A percentile compares a stretch with the other conserved stretches of the same genome.
phyloP scores from a whole-genome alignment of 2,888 invertebrate genomes.

The Dryocosmus kuriphilus region DNA sequence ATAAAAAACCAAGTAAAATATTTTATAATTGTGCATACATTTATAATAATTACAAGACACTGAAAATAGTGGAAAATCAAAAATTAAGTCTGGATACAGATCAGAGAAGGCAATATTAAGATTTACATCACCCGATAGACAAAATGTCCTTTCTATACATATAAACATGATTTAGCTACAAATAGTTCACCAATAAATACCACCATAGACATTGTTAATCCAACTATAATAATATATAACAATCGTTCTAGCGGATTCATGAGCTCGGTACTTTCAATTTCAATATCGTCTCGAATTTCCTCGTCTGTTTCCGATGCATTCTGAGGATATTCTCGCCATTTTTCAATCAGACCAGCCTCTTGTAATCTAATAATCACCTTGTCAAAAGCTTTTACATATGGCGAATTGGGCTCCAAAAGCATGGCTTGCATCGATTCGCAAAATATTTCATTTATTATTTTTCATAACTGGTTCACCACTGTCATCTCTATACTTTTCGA shows the following conservation, averaged over 20 bases:
- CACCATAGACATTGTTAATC: not conserved
- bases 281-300: not conserved
- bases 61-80: too few species aligned
- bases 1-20: too few species aligned
- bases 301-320: not conserved
- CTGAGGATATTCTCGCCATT: not conserved
- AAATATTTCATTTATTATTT: not conserved
- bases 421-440: not conserved
- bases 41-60: too few species aligned
- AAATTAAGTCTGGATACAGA: too few species aligned
- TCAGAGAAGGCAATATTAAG: too few species aligned
- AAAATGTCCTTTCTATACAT: too few species aligned
- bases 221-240: not conserved
- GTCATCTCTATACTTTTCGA: not conserved
- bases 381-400: not conserved
- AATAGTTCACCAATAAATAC: not conserved
- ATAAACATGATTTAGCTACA: not conserved
- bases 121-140: too few species aligned
- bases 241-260: not conserved
- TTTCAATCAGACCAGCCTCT: not conserved
- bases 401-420: not conserved
- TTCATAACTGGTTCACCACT: not conserved
- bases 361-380: not conserved
- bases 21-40: too few species aligned
- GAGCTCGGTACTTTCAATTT: not conserved